Evolutionary conservation across 2,797 vertebrate genomes (phyloP).

Genomic region (Adelosebastes latens): DNA sequence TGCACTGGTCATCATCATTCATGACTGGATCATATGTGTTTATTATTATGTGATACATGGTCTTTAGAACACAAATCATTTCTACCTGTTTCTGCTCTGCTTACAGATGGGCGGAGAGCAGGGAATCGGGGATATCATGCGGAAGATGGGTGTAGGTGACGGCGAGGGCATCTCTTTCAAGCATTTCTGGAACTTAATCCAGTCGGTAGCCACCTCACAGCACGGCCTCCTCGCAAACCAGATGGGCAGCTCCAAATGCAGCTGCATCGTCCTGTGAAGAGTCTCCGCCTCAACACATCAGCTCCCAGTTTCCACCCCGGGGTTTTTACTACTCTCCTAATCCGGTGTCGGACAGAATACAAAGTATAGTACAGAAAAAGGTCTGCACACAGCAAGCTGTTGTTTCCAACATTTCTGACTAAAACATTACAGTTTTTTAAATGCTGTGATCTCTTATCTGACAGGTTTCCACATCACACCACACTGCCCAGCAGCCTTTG

Average conservation of each 20-base stretch:
- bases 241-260: constrained; percentile 71
- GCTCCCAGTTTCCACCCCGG: constrained; percentile 10
- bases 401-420: constrained; percentile 15
- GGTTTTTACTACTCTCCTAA: constrained; percentile 1
- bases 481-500: constrained; percentile 6
- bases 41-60: too few relatives aligned
- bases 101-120: constrained; percentile 58
- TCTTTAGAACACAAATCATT: not conserved
- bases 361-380: constrained; percentile 16
- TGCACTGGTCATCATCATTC: too few relatives aligned
- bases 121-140: constrained; percentile 72
- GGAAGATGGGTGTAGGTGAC: constrained; percentile 80
- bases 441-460: not conserved
- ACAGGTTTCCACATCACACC: not conserved
- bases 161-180: constrained; percentile 84
- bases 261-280: constrained; percentile 79
- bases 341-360: constrained; percentile 44
- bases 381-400: constrained; percentile 3
- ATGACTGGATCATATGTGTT: too few relatives aligned
- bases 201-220: constrained; percentile 75
- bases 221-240: constrained; percentile 59
- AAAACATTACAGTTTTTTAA: not conserved
- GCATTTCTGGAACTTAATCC: constrained; percentile 84
- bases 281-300: not conserved
- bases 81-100: not conserved